phyloP scores from a whole-genome alignment of 2,113 vertebrate species.

The Petromus typicus region DNA sequence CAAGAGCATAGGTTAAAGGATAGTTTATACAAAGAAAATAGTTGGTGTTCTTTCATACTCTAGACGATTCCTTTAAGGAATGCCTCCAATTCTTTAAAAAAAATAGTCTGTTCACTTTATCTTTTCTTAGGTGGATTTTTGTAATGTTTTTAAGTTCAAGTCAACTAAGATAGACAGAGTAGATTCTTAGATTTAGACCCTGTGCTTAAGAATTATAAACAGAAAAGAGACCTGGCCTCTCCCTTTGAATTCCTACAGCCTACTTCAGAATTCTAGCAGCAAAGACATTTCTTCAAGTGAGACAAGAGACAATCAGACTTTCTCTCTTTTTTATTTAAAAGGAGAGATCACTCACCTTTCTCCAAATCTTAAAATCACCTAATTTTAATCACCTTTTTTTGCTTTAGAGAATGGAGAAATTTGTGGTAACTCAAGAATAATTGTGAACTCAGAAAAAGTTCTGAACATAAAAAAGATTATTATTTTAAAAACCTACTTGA shows the following conservation, averaged over 20 bases:
- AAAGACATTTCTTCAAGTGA: neutral
- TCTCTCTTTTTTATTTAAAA: neutral
- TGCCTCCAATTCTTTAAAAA: neutral
- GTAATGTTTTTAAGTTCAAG: neutral
- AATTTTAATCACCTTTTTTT: conserved; percentile 14
- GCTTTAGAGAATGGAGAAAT: neutral
- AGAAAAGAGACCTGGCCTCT: neutral
- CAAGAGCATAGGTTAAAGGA: neutral
- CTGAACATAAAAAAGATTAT: neutral
- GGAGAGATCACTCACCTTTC: neutral
- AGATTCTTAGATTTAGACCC: neutral
- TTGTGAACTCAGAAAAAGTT: neutral
- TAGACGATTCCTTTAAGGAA: neutral
- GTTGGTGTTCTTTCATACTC: neutral
- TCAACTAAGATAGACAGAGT: neutral
- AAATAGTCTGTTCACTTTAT: neutral
- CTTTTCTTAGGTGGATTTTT: neutral
- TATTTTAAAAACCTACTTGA: neutral
- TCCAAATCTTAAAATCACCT: neutral
- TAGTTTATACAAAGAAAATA: neutral
- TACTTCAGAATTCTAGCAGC: conserved; percentile 11
- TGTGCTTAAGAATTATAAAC: neutral
- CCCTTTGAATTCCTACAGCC: neutral
- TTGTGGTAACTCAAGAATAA: neutral
- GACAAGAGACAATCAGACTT: neutral